Evolutionary conservation across 2,113 vertebrate genomes (phyloP), one percentile per base, ranked within the genome.

Genomic region (Triplophysa dalaica): DNA sequence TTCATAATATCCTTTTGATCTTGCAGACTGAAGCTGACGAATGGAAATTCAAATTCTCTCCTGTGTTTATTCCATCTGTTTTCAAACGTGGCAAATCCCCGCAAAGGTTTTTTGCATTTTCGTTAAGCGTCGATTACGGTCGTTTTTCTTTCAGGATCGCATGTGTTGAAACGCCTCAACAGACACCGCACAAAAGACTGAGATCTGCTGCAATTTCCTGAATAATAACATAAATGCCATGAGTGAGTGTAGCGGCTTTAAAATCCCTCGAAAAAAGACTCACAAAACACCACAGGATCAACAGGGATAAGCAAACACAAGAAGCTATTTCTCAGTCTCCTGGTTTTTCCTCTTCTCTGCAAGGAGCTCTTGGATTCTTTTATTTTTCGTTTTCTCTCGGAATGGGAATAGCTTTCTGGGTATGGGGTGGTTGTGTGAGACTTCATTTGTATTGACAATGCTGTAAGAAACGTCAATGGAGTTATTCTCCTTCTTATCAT

Each of bases 351-450:
- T 91, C 81, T 93, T 96, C 86, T 96, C 95, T 1, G 94, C 94
- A 21, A 99, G 93, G 79, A 99, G 92, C 90, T 97, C 90, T 82
- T 98, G 96, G 87, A 99, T 98, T 65, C 96, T 92, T 89, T 93
- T 94, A 93, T 98, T 98, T 81, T 93, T 95, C 3, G 95, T 99
- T 90, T 90, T 94, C 89, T 97, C 96, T 0, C 91, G 91, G 0
- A 88, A 87, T 9, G 85, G 89, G 11, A 74, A 74, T 14, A 41
- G 92, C 83, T 91, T 92, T 81, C 86, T 91, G 1, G 91, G 92
- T 56, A 95, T 94, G 85, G 95, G 90, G 83, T 94, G 90, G 84
- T 92, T 95, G 26, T 92, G 93, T 0, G 88, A 75, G 2, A 88
- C 87, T 26, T 95, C 93, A 0, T 92, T 85, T 0, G 92, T 2